These are phyloP conservation scores for Gymnocephalus cernua DNA, from an alignment of 2,113 vertebrate species.

Conservation along the genomic window DNA sequence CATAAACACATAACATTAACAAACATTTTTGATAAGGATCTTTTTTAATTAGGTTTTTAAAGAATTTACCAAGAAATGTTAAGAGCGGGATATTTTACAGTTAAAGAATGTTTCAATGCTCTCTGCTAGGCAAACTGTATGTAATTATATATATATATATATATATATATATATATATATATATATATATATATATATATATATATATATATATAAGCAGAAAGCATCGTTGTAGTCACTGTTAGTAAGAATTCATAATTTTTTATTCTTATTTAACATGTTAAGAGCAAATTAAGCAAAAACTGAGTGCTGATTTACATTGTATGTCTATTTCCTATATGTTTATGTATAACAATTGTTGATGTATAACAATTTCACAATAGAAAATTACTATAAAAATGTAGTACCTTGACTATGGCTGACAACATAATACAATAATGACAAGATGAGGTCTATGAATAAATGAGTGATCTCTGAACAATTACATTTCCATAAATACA, in stretches of 20 bases:
- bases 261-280: no score
- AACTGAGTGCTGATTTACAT: not conserved
- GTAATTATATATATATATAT: not conserved
- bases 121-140: not conserved
- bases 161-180: no score
- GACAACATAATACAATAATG: not conserved
- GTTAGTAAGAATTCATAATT: no score
- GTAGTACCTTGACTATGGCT: not conserved
- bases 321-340: not conserved
- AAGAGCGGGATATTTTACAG: no score
- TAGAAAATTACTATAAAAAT: not conserved
- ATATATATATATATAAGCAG: no score
- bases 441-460: not conserved
- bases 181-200: no score
- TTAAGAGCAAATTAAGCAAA: not conserved
- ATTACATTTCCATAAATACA: not conserved
- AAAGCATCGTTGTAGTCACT: no score
- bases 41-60: not conserved
- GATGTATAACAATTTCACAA: not conserved
- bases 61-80: not conserved
- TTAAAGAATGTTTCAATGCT: no score
- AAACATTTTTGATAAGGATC: not conserved
- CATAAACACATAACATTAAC: not conserved
- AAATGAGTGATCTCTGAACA: constrained; percentile 1
- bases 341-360: no score